Percentiles rank a stretch among this genome's conserved stretches.
phyloP scores from a whole-genome alignment of 2,797 vertebrate species.

The Anas bernieri region DNA sequence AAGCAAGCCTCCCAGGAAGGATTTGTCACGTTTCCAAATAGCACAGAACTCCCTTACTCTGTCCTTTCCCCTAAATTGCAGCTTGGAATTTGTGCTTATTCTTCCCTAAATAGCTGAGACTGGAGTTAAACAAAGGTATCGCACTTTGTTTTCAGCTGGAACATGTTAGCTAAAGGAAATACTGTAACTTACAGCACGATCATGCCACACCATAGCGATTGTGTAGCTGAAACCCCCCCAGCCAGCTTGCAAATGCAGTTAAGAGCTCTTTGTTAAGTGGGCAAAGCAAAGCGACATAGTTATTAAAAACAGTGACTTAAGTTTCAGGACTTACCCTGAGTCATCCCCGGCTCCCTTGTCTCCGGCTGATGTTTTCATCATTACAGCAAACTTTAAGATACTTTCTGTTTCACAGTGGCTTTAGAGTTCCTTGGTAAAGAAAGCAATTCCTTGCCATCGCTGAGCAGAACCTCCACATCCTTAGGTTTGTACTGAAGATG shows the following conservation, averaged over 20 bases:
- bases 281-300: not conserved
- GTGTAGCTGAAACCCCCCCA: not conserved
- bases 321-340: slow-evolving; percentile 76
- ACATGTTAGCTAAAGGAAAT: not conserved
- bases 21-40: not conserved
- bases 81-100: not conserved
- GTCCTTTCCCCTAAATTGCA: not conserved
- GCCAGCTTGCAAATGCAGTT: not conserved
- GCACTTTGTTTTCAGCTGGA: not conserved
- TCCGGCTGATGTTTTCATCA: slow-evolving; percentile 73
- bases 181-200: not conserved
- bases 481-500: not conserved
- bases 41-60: not conserved
- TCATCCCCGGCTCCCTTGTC: slow-evolving; percentile 58
- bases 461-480: slow-evolving; percentile 54
- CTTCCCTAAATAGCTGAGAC: not conserved
- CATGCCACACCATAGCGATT: not conserved
- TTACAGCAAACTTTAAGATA: slow-evolving; percentile 50
- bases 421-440: slow-evolving; percentile 38
- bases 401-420: slow-evolving; percentile 64
- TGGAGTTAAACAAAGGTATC: not conserved
- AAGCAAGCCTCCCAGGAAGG: not conserved
- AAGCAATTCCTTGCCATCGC: slow-evolving; percentile 54
- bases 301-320: slow-evolving; percentile 26
- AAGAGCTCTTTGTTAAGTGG: slow-evolving; percentile 26